These are phyloP conservation scores for Arrhopalites spinosus DNA, from an alignment of 2,888 invertebrate species.

Conservation along the genomic window DNA sequence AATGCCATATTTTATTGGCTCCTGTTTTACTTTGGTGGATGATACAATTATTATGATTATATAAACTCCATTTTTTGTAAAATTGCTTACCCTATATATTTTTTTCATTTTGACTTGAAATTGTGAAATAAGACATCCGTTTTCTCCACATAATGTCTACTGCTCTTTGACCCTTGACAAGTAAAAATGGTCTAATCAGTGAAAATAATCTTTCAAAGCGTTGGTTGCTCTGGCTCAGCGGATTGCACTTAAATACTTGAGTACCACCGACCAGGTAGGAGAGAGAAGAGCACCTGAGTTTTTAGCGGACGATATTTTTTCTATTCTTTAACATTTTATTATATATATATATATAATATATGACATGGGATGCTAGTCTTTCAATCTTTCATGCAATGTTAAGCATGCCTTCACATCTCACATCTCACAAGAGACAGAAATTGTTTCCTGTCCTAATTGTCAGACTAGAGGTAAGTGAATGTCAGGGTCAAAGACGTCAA, in stretches of 20 bases:
- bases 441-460: conserved; percentile 32
- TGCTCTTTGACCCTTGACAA: conserved; percentile 33
- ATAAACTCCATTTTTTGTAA: too few relatives aligned
- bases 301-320: background rate
- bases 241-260: background rate
- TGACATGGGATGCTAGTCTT: background rate
- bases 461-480: conserved; percentile 3
- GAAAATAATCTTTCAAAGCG: conserved; percentile 6
- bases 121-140: conserved; percentile 20
- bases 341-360: background rate
- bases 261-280: background rate
- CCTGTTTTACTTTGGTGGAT: too few relatives aligned
- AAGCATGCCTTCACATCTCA: background rate
- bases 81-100: too few relatives aligned
- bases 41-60: too few relatives aligned
- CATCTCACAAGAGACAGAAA: conserved; percentile 10
- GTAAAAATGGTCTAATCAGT: conserved; percentile 24
- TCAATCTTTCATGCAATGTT: conserved; percentile 11
- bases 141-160: conserved; percentile 7
- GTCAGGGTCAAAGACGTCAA: background rate
- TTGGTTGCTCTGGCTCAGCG: background rate
- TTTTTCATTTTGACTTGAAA: too few relatives aligned
- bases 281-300: background rate
- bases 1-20: too few relatives aligned
- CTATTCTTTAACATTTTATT: background rate